These are phyloP conservation scores for Plectrocnemia conspersa DNA, from an alignment of 1,140 invertebrate species.

Conservation along the genomic window DNA sequence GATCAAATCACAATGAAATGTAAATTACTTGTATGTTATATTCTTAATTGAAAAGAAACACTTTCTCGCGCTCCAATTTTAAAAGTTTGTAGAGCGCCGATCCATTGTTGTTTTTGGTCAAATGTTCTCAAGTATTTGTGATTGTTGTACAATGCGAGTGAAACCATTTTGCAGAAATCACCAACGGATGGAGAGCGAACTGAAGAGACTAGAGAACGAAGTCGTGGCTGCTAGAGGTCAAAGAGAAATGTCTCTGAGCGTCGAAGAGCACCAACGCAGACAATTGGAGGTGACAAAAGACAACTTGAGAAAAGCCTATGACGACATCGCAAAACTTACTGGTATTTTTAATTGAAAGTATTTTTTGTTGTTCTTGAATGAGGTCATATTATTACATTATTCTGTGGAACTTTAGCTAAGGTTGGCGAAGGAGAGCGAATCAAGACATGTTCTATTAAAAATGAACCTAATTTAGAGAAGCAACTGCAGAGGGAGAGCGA, in stretches of 20 bases:
- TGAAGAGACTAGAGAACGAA: not conserved
- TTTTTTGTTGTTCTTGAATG: not conserved
- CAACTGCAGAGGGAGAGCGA: not conserved
- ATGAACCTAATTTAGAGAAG: slow-evolving; percentile 1
- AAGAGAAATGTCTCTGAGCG: not conserved
- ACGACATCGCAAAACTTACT: not conserved
- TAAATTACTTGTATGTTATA: no score
- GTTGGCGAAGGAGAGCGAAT: not conserved
- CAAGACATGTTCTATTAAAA: not conserved
- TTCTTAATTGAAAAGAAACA: no score
- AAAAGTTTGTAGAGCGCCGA: no score
- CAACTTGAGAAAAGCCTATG: not conserved
- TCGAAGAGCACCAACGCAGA: not conserved
- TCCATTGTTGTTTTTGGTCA: no score
- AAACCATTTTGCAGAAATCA: no score
- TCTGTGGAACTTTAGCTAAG: not conserved
- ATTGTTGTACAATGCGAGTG: no score
- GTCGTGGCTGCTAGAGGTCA: not conserved
- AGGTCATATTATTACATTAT: not conserved
- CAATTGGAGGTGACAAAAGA: not conserved
- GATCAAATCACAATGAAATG: no score
- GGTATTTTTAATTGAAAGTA: not conserved
- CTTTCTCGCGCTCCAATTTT: no score
- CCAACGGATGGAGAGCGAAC: not conserved
- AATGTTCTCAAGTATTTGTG: no score